Evolutionary conservation across 92 coral and sea anemone genomes (phyloP).

Genomic region (Parazoanthus swiftii): DNA sequence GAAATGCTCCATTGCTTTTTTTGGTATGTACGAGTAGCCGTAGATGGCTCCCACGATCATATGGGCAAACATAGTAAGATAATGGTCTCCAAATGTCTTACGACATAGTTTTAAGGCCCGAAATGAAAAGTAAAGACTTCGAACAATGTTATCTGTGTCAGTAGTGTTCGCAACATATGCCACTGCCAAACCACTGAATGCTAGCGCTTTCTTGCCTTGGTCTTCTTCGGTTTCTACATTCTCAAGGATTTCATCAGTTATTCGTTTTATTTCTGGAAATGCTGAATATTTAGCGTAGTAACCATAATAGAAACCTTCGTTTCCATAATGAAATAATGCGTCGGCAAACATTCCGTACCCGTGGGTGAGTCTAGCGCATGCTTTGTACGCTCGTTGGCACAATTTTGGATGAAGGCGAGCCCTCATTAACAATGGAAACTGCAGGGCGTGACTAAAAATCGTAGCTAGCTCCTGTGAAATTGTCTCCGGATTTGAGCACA

Average conservation of each 20-base stretch:
- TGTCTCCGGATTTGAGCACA: not conserved
- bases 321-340: not conserved
- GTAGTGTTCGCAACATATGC: slow-evolving; percentile 17
- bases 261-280: not conserved
- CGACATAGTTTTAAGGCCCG: not conserved
- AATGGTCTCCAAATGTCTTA: not conserved
- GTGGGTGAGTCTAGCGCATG: not conserved
- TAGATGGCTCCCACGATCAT: not conserved
- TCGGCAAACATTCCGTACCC: not conserved
- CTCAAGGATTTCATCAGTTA: slow-evolving; percentile 5
- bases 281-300: slow-evolving; percentile 9
- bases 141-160: not conserved
- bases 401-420: not conserved
- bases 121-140: not conserved
- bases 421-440: not conserved
- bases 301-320: not conserved
- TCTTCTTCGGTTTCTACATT: not conserved
- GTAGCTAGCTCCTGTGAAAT: slow-evolving; percentile 13
- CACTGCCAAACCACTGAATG: not conserved
- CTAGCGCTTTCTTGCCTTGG: not conserved
- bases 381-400: not conserved
- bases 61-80: not conserved
- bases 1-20: not conserved
- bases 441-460: not conserved
- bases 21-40: not conserved